Evolutionary conservation across 2,888 invertebrate species (phyloP).

Genomic region (Cheiracanthium punctorium): DNA sequence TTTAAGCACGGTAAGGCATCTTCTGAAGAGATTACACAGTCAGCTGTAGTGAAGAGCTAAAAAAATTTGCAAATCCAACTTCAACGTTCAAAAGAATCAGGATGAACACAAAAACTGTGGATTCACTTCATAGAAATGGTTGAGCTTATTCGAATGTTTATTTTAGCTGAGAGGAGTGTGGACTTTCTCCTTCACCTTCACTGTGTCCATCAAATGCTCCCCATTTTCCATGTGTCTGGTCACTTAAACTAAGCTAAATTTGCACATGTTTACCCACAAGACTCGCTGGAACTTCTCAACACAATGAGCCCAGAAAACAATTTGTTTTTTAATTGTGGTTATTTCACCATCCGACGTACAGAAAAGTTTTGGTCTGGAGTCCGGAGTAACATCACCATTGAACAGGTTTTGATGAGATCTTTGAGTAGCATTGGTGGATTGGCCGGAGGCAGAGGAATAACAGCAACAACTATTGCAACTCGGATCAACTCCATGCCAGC

Average conservation of each 20-base stretch:
- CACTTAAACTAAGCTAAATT: conserved; percentile 76
- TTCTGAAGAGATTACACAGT: not conserved
- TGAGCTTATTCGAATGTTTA: not conserved
- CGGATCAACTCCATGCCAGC: conserved; percentile 25
- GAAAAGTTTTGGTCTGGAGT: too few species aligned
- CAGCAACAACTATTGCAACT: conserved; percentile 7
- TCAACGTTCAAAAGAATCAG: not conserved
- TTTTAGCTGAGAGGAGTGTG: not conserved
- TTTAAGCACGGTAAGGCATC: not conserved
- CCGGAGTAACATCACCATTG: too few species aligned
- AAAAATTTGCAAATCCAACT: not conserved
- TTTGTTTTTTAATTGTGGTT: not conserved
- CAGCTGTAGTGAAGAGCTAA: not conserved
- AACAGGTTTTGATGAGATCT: too few species aligned
- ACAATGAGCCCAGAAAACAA: not conserved
- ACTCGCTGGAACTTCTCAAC: conserved; percentile 73
- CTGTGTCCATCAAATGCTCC: not conserved
- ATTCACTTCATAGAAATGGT: conserved; percentile 3
- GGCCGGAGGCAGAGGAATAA: conserved; percentile 31
- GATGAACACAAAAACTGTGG: conserved; percentile 17
- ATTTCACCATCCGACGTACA: not conserved
- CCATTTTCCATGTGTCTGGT: conserved; percentile 69
- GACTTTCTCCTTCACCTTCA: not conserved
- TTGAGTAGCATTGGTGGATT: conserved; percentile 41
- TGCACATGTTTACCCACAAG: conserved; percentile 75